phyloP scores from a whole-genome alignment of 2,888 invertebrate species.

The Pardosa pseudoannulata region DNA sequence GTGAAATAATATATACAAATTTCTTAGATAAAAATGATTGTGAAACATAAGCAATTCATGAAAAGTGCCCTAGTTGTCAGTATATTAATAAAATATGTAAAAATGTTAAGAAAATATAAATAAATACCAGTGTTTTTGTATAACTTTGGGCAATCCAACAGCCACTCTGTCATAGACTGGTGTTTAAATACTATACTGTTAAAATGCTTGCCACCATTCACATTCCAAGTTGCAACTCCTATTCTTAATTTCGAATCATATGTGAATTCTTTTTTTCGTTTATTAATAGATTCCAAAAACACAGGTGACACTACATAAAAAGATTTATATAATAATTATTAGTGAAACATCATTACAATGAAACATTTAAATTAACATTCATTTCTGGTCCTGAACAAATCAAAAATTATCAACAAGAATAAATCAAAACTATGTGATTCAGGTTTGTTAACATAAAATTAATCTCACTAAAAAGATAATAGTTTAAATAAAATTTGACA shows the following conservation, averaged over 20 bases:
- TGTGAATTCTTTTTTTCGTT: constrained; percentile 87
- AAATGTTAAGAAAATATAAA: not conserved
- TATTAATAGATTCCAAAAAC: constrained; percentile 90
- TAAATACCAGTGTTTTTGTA: constrained; percentile 75
- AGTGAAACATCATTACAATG: not conserved
- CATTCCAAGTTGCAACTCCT: constrained; percentile 97
- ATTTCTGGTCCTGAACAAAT: too few species aligned
- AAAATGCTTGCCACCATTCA: constrained; percentile 99
- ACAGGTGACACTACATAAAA: constrained; percentile 84
- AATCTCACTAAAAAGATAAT: too few species aligned
- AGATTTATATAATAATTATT: not conserved
- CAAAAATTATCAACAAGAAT: too few species aligned
- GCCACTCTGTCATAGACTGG: constrained; percentile 90
- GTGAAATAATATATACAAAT: too few species aligned
- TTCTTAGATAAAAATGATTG: too few species aligned
- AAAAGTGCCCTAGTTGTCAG: too few species aligned
- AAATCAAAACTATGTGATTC: too few species aligned
- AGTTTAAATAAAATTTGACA: too few species aligned
- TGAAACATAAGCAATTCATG: too few species aligned
- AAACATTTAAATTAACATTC: too few species aligned
- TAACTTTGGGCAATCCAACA: constrained; percentile 87
- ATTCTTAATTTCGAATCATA: constrained; percentile 85
- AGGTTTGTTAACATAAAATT: too few species aligned
- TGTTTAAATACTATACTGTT: constrained; percentile 96
- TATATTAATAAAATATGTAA: not conserved